Conservation (phyloP, 2,113 vertebrate genomes). For the Anser brachyrhynchus region DNA sequence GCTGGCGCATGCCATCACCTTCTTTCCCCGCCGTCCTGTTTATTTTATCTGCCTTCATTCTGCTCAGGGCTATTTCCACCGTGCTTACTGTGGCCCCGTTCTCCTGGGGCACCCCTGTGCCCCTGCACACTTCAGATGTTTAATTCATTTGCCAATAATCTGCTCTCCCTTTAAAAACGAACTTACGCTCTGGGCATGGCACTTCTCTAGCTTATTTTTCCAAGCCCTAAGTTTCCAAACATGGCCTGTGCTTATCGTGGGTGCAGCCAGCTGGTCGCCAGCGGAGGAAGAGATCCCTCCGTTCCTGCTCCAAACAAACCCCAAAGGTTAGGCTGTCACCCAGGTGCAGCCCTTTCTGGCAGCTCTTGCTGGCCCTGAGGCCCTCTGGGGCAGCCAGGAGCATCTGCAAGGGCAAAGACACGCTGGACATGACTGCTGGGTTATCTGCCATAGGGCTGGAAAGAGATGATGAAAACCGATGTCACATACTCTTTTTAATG, state of each 20-base stretch:
- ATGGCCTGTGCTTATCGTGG: background rate
- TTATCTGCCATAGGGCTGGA: background rate
- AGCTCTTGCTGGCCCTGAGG: background rate
- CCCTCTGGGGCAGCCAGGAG: background rate
- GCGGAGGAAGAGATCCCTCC: background rate
- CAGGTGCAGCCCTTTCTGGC: background rate
- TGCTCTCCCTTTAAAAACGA: constrained; percentile 18
- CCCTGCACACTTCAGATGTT: background rate
- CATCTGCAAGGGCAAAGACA: too few relatives aligned
- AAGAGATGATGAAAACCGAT: background rate
- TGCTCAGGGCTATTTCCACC: constrained; percentile 13
- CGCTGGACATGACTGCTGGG: background rate
- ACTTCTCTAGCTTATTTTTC: constrained; percentile 29
- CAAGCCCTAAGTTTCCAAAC: background rate
- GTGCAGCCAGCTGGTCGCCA: background rate
- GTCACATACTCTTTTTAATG: background rate
- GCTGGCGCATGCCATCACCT: fast-evolving
- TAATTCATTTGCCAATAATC: constrained; percentile 47
- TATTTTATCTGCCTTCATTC: constrained; percentile 27
- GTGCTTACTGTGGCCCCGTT: background rate
- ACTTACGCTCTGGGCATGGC: background rate
- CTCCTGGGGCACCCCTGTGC: background rate
- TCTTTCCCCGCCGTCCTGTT: constrained; percentile 4
- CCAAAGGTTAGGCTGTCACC: background rate
- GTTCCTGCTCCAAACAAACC: background rate